A percentile compares a stretch with the other conserved stretches of the same genome.
phyloP scores from a whole-genome alignment of 2,888 invertebrate species.

The Lymantria dispar region DNA sequence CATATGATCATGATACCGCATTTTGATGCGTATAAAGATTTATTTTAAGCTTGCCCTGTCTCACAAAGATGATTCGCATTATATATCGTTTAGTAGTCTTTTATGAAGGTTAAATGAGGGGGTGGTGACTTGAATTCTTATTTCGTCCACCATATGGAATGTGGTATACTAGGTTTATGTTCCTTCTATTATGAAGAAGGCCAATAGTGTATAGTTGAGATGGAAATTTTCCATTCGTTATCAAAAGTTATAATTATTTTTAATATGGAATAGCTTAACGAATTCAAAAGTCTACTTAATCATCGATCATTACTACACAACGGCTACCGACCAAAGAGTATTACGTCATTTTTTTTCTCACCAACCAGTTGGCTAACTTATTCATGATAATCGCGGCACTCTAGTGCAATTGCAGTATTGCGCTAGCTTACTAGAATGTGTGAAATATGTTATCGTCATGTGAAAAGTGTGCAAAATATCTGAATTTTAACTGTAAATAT shows the following conservation, averaged over 20 bases:
- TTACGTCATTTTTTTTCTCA: conserved; percentile 40
- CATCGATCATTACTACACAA: conserved; percentile 30
- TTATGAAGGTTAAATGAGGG: too few relatives aligned
- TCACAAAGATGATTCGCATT: too few relatives aligned
- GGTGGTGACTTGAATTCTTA: too few relatives aligned
- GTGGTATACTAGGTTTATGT: too few relatives aligned
- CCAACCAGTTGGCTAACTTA: conserved; percentile 29
- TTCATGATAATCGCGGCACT: conserved; percentile 33
- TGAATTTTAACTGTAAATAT: neutral
- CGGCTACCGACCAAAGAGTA: conserved; percentile 10
- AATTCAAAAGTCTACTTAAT: conserved; percentile 6
- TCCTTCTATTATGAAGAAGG: too few relatives aligned
- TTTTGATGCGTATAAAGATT: too few relatives aligned
- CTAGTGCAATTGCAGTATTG: conserved; percentile 28
- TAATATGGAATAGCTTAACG: neutral
- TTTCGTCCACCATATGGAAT: too few relatives aligned
- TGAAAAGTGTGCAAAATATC: conserved; percentile 16
- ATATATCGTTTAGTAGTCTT: too few relatives aligned
- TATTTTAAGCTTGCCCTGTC: too few relatives aligned
- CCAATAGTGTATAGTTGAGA: too few relatives aligned
- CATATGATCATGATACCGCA: too few relatives aligned
- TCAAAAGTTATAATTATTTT: neutral
- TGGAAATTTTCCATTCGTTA: neutral
- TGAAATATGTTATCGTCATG: conserved; percentile 27
- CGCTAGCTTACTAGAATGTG: conserved; percentile 27